phyloP scores from a whole-genome alignment of 2,888 invertebrate genomes.

The Isotomurus palustris region DNA sequence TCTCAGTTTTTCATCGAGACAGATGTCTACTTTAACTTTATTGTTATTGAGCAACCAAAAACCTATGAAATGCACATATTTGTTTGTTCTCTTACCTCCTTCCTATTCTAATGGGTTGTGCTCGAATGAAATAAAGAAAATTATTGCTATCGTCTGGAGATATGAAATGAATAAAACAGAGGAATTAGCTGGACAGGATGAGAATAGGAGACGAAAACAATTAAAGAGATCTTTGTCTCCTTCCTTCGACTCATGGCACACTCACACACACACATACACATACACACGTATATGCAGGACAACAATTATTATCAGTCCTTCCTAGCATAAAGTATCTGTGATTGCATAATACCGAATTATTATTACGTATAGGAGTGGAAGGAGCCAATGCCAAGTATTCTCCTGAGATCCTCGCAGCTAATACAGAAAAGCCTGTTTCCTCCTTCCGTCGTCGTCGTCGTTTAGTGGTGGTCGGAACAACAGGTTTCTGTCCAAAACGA shows the following conservation, averaged over 20 bases:
- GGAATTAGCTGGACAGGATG: neutral
- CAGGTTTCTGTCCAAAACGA: neutral
- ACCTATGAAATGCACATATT: constrained; percentile 22
- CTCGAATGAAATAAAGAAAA: constrained; percentile 3
- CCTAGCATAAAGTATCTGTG: too few relatives aligned
- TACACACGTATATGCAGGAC: neutral
- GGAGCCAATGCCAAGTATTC: constrained; percentile 6
- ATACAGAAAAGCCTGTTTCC: too few relatives aligned
- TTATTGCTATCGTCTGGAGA: constrained; percentile 9
- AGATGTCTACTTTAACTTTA: constrained; percentile 40
- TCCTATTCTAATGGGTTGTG: too few relatives aligned
- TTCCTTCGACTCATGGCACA: neutral
- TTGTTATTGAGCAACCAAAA: constrained; percentile 35
- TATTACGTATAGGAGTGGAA: too few relatives aligned
- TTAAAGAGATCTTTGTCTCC: constrained; percentile 5
- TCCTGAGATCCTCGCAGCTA: too few relatives aligned
- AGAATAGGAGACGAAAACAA: constrained; percentile 7
- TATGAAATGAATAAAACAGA: constrained; percentile 2
- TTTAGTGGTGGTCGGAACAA: too few relatives aligned
- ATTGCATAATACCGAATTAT: too few relatives aligned
- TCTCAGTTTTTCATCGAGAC: constrained; percentile 36
- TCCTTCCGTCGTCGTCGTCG: too few relatives aligned
- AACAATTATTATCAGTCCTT: too few relatives aligned
- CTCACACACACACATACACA: neutral
- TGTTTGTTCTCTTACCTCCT: constrained; percentile 14